phyloP scores from a whole-genome alignment of 2,888 invertebrate genomes.

The Tetragonula carbonaria region DNA sequence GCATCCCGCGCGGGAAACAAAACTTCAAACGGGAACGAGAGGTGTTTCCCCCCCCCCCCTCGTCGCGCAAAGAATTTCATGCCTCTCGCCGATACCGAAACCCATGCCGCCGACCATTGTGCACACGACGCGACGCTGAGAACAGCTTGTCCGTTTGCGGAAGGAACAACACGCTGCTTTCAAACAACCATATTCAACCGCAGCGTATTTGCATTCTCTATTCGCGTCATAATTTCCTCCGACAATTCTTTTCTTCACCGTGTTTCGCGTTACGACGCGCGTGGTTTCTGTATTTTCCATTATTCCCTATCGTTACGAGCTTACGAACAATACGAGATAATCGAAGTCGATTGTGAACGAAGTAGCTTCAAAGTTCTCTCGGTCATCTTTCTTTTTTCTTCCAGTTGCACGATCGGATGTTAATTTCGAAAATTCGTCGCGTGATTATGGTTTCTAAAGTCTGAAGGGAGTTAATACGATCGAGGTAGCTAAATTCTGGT shows the following conservation, averaged over 20 bases:
- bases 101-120: conserved; percentile 22
- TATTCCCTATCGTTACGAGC: background rate
- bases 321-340: background rate
- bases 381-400: background rate
- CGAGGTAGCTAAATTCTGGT: background rate
- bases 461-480: background rate
- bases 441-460: too few relatives aligned
- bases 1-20: conserved; percentile 29
- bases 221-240: conserved; percentile 35
- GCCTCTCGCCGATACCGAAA: conserved; percentile 30
- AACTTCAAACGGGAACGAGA: conserved; percentile 50
- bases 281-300: background rate
- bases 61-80: conserved; percentile 42
- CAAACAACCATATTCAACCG: conserved; percentile 27
- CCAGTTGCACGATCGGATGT: background rate
- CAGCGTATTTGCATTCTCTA: conserved; percentile 25
- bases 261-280: background rate
- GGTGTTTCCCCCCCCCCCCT: background rate
- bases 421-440: background rate
- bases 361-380: background rate
- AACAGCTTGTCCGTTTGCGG: conserved; percentile 18
- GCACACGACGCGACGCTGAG: background rate
- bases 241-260: too few relatives aligned
- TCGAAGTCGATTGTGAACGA: background rate
- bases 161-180: conserved; percentile 3